Evolutionary conservation across 2,113 vertebrate species (phyloP), one percentile per base, ranked within the genome.

Genomic region (Fulmarus glacialis): DNA sequence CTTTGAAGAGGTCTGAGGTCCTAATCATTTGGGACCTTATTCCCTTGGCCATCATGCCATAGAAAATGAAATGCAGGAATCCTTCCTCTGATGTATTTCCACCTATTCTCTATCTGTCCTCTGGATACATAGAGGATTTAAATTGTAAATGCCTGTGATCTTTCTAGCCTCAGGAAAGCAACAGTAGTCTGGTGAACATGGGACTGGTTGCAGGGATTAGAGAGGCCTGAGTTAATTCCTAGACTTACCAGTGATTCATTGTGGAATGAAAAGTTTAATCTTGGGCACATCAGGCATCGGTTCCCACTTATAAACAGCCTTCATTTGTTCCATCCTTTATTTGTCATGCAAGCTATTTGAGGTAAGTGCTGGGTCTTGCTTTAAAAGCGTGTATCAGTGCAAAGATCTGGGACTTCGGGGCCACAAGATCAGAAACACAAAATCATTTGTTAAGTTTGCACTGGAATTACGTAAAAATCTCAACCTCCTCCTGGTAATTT

Each of bases 21-120:
- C 52, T 53, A 22, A 1, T 22, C 26, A 0, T 7, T 12, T 42
- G 63, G n/a, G 82, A 8, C 23, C 14, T 21, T 8, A 5, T 77
- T 72, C 63, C 55, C 23, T 52, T 40, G 9, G 24, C n/a, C 50
- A n/a, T 66, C 27, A 0, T 1, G 2, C 8, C 16, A 1, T 0
- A 6, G 63, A 9, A n/a, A 43, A 34, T 9, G 55, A 56, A 58
- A 1, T 15, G 15, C 30, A 60, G 53, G 48, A 43, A 10, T 55
- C 48, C 36, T 71, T 45, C 20, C 59, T 42, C 38, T 17, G 53
- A 1, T 30, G n/a, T 4, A 0, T 32, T 58, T 48, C 62, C 27
- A 17, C 32, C 66, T 26, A 0, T 23, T 47, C 26, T 26, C 34
- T 38, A 27, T 47, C 81, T 43, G 20, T 29, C 52, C 74, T 88